These are phyloP conservation scores for Meghimatium bilineatum DNA, from an alignment of 2,888 invertebrate species.

Conservation along the genomic window DNA sequence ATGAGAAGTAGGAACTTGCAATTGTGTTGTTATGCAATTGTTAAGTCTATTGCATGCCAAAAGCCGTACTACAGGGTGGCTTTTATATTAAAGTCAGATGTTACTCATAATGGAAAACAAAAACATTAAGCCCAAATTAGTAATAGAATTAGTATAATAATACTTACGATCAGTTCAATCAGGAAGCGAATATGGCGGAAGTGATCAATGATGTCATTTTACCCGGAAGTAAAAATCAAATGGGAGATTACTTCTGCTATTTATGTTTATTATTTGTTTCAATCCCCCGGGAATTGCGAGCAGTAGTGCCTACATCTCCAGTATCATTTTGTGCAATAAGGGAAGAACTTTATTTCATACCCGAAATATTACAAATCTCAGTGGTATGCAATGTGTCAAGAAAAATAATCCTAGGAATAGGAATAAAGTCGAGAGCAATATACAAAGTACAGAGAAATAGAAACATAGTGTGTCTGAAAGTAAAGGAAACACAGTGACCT, in stretches of 20 bases:
- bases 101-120: background rate
- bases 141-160: background rate
- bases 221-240: conserved; percentile 35
- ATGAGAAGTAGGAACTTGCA: background rate
- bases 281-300: no score
- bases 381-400: no score
- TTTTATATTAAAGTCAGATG: background rate
- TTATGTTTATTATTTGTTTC: no score
- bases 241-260: conserved; percentile 21
- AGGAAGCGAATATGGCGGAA: conserved; percentile 51
- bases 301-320: no score
- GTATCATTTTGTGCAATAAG: no score
- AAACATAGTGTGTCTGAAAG: no score
- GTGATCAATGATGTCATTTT: conserved; percentile 48
- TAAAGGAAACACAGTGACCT: no score
- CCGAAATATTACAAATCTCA: no score
- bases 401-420: no score
- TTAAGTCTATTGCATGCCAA: background rate
- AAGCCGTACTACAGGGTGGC: background rate
- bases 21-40: background rate
- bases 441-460: no score
- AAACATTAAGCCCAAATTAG: background rate
- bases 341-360: no score
- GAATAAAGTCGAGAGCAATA: no score
- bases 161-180: conserved; percentile 42